Conservation (phyloP, 2,113 vertebrate genomes). For the Turdus rufiventris region DNA sequence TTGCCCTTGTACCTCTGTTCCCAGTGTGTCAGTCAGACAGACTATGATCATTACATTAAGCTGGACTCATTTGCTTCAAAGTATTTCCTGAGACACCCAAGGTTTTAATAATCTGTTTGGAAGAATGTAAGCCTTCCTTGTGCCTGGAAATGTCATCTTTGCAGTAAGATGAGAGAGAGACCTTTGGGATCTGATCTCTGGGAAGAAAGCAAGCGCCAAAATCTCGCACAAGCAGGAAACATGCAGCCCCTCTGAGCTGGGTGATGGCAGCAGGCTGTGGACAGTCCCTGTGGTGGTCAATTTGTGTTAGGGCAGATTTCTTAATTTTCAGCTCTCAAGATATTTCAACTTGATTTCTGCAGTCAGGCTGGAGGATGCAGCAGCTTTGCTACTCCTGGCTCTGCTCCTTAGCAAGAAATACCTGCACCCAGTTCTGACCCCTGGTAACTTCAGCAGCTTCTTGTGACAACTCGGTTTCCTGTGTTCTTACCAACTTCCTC, state of each 20-base stretch:
- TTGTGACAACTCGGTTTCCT: not conserved
- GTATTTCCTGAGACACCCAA: not conserved
- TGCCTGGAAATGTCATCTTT: not conserved
- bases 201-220: not conserved
- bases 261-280: accelerated
- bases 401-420: not conserved
- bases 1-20: not conserved
- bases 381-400: not conserved
- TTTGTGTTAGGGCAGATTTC: not conserved
- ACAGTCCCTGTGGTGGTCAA: accelerated
- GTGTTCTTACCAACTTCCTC: not conserved
- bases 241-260: not conserved
- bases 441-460: not conserved
- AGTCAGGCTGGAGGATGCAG: accelerated
- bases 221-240: not conserved
- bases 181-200: not conserved
- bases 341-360: not conserved
- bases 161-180: not conserved
- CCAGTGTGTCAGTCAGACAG: not conserved
- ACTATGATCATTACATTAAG: not conserved
- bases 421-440: not conserved
- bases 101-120: not conserved
- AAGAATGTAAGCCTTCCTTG: not conserved
- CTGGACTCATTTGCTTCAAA: not conserved
- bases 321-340: not conserved